A percentile compares a stretch with the other conserved stretches of the same genome.
These are phyloP conservation scores for Pantherophis vulpinus DNA, from an alignment of 2,797 vertebrate genomes.

Conservation along the genomic window DNA sequence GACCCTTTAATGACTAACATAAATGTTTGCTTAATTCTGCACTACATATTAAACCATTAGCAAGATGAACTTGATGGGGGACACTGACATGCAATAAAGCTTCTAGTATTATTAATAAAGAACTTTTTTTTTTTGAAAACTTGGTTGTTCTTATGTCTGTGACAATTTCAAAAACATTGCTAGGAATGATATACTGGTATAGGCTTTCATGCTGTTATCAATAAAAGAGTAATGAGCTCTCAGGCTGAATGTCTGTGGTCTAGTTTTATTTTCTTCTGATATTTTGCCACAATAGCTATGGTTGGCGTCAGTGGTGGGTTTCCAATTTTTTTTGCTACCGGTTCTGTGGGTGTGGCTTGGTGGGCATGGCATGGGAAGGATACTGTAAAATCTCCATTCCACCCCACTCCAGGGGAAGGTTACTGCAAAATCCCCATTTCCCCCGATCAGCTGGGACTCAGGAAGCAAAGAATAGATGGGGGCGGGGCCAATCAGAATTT, in stretches of 20 bases:
- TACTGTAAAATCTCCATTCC: too few relatives aligned
- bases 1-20: not conserved
- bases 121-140: conserved; percentile 27
- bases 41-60: not conserved
- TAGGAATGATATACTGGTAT: not conserved
- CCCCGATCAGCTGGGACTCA: too few relatives aligned
- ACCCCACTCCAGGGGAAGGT: too few relatives aligned
- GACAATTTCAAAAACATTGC: conserved; percentile 9
- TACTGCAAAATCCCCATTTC: too few relatives aligned
- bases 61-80: conserved; percentile 26
- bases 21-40: not conserved
- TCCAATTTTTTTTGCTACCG: too few relatives aligned
- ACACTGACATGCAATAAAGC: conserved; percentile 41
- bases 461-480: too few relatives aligned
- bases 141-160: conserved; percentile 51
- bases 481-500: too few relatives aligned
- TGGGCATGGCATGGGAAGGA: too few relatives aligned
- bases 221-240: not conserved
- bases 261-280: not conserved
- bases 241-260: not conserved
- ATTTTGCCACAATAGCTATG: not conserved
- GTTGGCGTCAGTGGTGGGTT: not conserved
- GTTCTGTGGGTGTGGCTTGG: too few relatives aligned
- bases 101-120: not conserved
- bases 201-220: not conserved